Base-by-base conservation (phyloP, 2,113 vertebrate genomes). In the Zosterops lateralis region DNA sequence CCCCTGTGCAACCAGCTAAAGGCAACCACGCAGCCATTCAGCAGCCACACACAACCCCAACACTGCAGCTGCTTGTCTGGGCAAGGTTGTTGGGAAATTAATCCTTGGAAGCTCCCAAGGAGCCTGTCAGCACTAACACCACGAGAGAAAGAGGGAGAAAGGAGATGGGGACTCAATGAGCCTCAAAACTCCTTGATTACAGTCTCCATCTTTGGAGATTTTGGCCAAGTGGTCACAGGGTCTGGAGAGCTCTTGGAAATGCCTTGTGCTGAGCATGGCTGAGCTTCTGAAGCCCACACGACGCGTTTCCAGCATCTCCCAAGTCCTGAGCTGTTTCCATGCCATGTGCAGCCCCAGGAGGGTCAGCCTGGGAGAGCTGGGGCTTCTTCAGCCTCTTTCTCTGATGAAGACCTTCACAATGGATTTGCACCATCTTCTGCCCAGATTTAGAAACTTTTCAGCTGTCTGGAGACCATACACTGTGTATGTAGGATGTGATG, bases 401-500 rank as follows among this genome's bases (percentile, higher is more conserved):
- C 31, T 18, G 45, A 4, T 17, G 36, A 61, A 44, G 48, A 57
- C 11, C 24, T 67, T 79, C 36, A 24, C 5, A 13, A 36, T 25
- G 61, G 50, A 34, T 15, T 66, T 66, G 47, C 53, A 60, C 24
- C 50, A 51, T 26, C 28, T 38, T 32, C 88, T 38, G 29, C 73
- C 61, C 31, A 90, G 67, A 44, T 22, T 16, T 14, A 77, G 51
- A 29, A 47, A 13, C 22, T 66, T 42, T 36, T 20, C 65, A 54
- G 1, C 51, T 28, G 5, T 17, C 29, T 15, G 29, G 29, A n/a
- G 45, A 42, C 48, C n/a, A 6, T 1, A 7, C 17, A 3, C 3
- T 24, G 6, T n/a, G 7, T 7, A 1, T 4, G 12, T 3, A 31
- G n/a, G 9, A 25, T 0, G 1, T 6, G 54, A 70, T 28, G 28